Percentiles rank a stretch among this genome's conserved stretches.
Conservation (phyloP, 2,888 invertebrate genomes). For the Mesorhabditis sp. region DNA sequence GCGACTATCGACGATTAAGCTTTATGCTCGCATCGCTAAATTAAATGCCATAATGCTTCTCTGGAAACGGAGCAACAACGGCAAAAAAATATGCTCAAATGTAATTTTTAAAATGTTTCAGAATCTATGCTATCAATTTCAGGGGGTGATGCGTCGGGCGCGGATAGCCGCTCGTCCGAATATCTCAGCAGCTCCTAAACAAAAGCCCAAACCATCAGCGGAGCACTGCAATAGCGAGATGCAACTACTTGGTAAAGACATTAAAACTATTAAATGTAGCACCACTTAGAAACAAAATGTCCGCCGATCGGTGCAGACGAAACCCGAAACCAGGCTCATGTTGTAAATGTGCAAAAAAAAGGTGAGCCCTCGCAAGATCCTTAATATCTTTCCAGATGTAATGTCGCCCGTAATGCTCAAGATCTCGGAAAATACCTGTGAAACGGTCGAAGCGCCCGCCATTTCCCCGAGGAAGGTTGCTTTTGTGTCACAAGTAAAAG, state of each 20-base stretch:
- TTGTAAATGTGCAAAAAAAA: no score
- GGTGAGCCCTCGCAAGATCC: no score
- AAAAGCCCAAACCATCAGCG: neutral
- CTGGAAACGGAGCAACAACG: no score
- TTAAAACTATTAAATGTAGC: no score
- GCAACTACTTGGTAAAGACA: no score
- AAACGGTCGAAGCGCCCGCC: neutral
- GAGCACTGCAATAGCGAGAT: neutral
- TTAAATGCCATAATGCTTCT: no score
- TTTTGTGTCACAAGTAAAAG: neutral
- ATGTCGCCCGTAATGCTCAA: no score
- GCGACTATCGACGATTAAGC: neutral
- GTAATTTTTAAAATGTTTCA: neutral
- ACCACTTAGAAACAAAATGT: no score
- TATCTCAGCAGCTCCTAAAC: neutral
- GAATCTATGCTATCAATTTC: neutral
- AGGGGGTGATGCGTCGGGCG: neutral
- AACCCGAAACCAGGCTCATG: no score
- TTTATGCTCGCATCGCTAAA: neutral
- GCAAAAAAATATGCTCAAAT: no score
- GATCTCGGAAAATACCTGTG: neutral
- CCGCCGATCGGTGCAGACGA: no score
- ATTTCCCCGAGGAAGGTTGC: constrained; percentile 1
- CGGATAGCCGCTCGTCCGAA: neutral
- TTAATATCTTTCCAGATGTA: no score